Base-by-base conservation (phyloP, 2,888 invertebrate species). In the Lasioglossum zephyrum region DNA sequence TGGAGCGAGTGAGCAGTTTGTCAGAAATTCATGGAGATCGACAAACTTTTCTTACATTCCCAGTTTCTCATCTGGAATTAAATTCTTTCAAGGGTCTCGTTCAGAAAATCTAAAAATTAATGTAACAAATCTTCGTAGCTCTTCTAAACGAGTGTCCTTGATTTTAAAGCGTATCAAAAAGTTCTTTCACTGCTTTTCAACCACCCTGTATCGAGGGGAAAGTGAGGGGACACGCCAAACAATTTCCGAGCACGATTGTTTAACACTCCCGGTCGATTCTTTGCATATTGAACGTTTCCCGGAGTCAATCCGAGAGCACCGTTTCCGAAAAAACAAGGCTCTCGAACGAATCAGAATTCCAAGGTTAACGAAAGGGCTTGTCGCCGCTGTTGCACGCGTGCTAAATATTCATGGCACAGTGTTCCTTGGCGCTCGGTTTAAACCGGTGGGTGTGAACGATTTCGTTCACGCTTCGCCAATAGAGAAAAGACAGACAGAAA, bases 321-420 rank as follows among this genome's bases (percentile, higher is more conserved):
- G 47, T 73, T 47, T 47, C 73, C 73, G 47, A 73, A 73, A 73
- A 47, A 73, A 31, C 36, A 39, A 69, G 13, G n/a, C n/a, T 22
- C 39, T n/a, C 69, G 6, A 4, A 18, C 39, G 69, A 70, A 49
- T 74, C 69, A 26, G 44, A 53, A 57, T 79, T 44, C 60, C 74
- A 72, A 79, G 84, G 16, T 70, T 60, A 70, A 73, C 74, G 77
- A 60, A 63, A 72, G 36, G 26, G 16, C 39, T 26, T 70, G 69
- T 39, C 73, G 18, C 18, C 26, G 41, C 1, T 31, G 69, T 73
- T n/a, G 66, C 73, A 84, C 79, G 79, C 75, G 63, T 74, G 36
- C 53, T 83, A 73, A 85, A 85, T 85, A 84, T 84, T 84, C 84
- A 84, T 84, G 79, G 36, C 8, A 4, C 8, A 44, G 78, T 31